phyloP scores from a whole-genome alignment of 2,113 vertebrate species.

The Pterophyllum scalare region DNA sequence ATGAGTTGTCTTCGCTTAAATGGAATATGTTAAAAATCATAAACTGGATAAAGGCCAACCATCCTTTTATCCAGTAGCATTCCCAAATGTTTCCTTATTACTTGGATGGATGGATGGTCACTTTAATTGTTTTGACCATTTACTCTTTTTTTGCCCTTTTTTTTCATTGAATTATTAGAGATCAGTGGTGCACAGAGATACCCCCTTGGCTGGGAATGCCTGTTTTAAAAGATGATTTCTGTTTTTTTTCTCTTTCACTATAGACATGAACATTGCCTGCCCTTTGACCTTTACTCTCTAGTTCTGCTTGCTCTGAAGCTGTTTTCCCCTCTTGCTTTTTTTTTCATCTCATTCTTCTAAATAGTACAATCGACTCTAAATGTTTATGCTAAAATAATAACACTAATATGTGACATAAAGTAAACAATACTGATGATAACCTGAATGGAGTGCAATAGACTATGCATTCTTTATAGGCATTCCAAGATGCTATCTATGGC shows the following conservation, averaged over 20 bases:
- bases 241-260: background rate
- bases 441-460: background rate
- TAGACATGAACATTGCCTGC: background rate
- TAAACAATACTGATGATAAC: background rate
- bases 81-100: background rate
- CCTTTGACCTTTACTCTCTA: background rate
- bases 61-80: background rate
- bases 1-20: background rate
- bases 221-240: constrained; percentile 3
- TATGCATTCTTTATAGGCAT: constrained; percentile 50
- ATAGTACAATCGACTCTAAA: background rate
- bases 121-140: background rate
- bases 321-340: background rate
- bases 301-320: background rate
- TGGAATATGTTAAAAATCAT: background rate
- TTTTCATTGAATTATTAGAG: background rate
- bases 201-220: background rate
- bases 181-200: background rate
- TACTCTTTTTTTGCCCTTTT: background rate
- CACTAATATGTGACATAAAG: background rate
- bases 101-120: background rate
- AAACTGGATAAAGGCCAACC: background rate
- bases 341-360: background rate
- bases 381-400: background rate
- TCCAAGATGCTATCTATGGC: constrained; percentile 55